Percentiles rank a stretch among this genome's conserved stretches.
Evolutionary conservation across 2,888 invertebrate species (phyloP).

Genomic region (Phrixothrix hirtus): DNA sequence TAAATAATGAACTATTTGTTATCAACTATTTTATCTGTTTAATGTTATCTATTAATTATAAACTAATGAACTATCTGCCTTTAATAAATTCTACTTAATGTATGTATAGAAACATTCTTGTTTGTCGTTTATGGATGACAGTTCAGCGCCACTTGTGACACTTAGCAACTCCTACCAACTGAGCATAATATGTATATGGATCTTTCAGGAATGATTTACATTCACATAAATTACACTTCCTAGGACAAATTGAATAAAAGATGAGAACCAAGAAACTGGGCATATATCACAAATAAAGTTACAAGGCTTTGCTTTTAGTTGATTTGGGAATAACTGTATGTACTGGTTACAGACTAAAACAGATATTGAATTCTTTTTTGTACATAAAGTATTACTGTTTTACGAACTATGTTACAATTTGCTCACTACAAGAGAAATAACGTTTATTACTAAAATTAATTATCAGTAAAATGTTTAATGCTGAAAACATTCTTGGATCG

Average conservation of each 20-base stretch:
- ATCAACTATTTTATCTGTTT: not conserved
- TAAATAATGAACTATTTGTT: too few relatives aligned
- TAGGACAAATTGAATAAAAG: slow-evolving; percentile 26
- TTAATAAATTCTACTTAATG: not conserved
- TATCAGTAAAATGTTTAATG: too few relatives aligned
- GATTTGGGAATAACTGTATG: slow-evolving; percentile 15
- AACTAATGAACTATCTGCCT: not conserved
- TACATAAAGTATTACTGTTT: not conserved
- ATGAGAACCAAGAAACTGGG: slow-evolving; percentile 20
- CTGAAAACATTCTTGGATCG: too few relatives aligned
- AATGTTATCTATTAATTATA: not conserved
- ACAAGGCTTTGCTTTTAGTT: slow-evolving; percentile 27
- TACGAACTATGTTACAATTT: too few relatives aligned
- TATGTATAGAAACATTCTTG: slow-evolving; percentile 7
- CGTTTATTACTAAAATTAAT: too few relatives aligned
- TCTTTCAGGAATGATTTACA: slow-evolving; percentile 17
- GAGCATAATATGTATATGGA: slow-evolving; percentile 17
- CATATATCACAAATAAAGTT: slow-evolving; percentile 24
- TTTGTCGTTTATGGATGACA: slow-evolving; percentile 10
- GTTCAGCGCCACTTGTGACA: slow-evolving; percentile 13
- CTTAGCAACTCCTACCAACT: slow-evolving; percentile 14
- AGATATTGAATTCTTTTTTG: slow-evolving; percentile 3
- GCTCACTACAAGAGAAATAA: too few relatives aligned
- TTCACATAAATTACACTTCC: slow-evolving; percentile 23
- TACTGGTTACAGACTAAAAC: slow-evolving; percentile 4